These are phyloP conservation scores for Virgularia gustaviana DNA, from an alignment of 92 coral and sea anemone species.

Conservation along the genomic window DNA sequence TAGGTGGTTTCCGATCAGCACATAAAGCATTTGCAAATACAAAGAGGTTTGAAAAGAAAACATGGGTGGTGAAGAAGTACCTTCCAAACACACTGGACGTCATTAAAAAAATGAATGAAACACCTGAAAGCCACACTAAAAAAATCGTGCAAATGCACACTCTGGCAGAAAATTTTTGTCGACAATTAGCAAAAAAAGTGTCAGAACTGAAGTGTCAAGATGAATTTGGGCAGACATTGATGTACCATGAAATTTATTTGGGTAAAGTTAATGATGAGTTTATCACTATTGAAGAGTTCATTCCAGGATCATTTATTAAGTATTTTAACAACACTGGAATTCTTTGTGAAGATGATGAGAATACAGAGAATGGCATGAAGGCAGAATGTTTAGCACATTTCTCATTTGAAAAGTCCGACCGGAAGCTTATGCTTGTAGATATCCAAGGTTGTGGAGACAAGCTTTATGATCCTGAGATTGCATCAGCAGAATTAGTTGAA, in stretches of 20 bases:
- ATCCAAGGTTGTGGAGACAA: slow-evolving; percentile 28
- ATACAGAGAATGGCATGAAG: slow-evolving; percentile 13
- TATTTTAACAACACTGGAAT: slow-evolving; percentile 26
- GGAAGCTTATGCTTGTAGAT: slow-evolving; percentile 21
- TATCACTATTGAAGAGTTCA: slow-evolving; percentile 21
- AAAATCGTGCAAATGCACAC: slow-evolving; percentile 29
- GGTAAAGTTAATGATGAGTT: slow-evolving; percentile 10
- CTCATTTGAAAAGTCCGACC: slow-evolving; percentile 14
- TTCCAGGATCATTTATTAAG: slow-evolving; percentile 29
- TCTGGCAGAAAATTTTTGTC: slow-evolving; percentile 3
- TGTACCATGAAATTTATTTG: slow-evolving; percentile 21
- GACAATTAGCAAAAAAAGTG: slow-evolving; percentile 4
- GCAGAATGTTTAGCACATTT: slow-evolving; percentile 37
- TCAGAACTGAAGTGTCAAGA: neutral
- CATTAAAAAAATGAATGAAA: slow-evolving; percentile 21
- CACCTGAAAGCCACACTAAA: slow-evolving; percentile 18
- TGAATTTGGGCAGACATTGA: slow-evolving; percentile 11
- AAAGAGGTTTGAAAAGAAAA: neutral
- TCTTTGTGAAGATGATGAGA: neutral
- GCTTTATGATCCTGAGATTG: slow-evolving; percentile 33
- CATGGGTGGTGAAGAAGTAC: slow-evolving; percentile 32
- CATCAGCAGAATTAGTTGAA: slow-evolving; percentile 7
- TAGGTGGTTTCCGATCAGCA: slow-evolving; percentile 26
- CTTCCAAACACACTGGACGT: slow-evolving; percentile 5
- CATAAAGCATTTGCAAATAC: slow-evolving; percentile 7